Evolutionary conservation across 2,888 invertebrate species (phyloP).

Genomic region (Eupithecia exiguata): DNA sequence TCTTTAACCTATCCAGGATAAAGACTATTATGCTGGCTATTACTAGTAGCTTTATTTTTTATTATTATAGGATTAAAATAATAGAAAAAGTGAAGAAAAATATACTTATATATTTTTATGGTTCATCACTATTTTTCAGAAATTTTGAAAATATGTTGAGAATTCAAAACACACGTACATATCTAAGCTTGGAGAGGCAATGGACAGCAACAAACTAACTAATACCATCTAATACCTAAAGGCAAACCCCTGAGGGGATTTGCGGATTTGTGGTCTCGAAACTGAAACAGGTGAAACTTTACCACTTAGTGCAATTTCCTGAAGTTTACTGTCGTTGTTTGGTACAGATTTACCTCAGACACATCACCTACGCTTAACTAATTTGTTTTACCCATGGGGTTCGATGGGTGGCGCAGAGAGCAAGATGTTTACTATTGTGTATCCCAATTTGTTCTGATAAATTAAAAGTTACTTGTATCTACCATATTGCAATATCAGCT

Average conservation of each 20-base stretch:
- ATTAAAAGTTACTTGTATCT: not conserved
- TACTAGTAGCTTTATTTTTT: too few relatives aligned
- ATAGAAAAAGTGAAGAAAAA: too few relatives aligned
- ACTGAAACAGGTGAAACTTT: conserved; percentile 23
- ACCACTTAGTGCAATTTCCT: conserved; percentile 18
- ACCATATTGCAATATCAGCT: not conserved
- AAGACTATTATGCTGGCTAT: too few relatives aligned
- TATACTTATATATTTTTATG: too few relatives aligned
- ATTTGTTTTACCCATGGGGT: not conserved
- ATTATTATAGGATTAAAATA: too few relatives aligned
- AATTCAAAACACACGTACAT: not conserved
- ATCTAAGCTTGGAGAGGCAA: not conserved
- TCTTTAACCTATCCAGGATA: too few relatives aligned
- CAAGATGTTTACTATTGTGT: not conserved
- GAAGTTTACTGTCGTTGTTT: conserved; percentile 3
- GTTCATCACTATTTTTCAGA: too few relatives aligned
- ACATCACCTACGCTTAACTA: not conserved
- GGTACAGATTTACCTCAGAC: not conserved
- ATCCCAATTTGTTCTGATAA: not conserved
- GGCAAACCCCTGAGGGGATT: conserved; percentile 28
- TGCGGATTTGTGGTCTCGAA: conserved; percentile 9
- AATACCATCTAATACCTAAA: conserved; percentile 5
- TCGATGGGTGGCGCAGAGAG: not conserved
- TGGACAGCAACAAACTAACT: conserved; percentile 16
- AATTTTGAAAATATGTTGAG: too few relatives aligned